These are phyloP conservation scores for Sphaerophoria rueppellii DNA, from an alignment of 2,888 invertebrate genomes.

Conservation along the genomic window DNA sequence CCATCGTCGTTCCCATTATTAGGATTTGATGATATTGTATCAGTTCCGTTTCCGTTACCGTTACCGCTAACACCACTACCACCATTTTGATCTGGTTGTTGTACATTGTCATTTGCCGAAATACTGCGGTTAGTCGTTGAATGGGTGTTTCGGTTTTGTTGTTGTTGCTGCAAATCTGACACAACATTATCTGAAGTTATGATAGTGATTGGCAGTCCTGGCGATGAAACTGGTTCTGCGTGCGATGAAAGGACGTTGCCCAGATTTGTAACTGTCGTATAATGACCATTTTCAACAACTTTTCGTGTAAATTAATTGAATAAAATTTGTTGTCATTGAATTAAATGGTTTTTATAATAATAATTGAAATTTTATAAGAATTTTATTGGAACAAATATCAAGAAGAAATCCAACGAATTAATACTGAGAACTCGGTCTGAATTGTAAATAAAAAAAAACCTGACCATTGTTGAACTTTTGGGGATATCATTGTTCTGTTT, in stretches of 20 bases:
- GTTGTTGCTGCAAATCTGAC: conserved; percentile 64
- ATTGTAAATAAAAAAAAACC: too few relatives aligned
- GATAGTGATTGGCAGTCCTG: conserved; percentile 75
- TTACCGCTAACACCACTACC: conserved; percentile 51
- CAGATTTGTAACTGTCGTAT: conserved; percentile 75
- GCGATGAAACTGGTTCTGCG: conserved; percentile 74
- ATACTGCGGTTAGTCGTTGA: conserved; percentile 50
- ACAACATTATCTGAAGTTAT: conserved; percentile 60
- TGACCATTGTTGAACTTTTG: too few relatives aligned
- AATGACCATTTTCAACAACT: conserved; percentile 76
- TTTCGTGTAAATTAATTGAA: conserved; percentile 42
- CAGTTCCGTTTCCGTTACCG: conserved; percentile 43
- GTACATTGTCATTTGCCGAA: conserved; percentile 47
- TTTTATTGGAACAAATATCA: too few relatives aligned
- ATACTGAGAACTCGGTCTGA: too few relatives aligned
- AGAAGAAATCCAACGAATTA: too few relatives aligned
- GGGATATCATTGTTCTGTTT: too few relatives aligned
- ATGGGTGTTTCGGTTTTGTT: conserved; percentile 43
- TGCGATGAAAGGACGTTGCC: conserved; percentile 75
- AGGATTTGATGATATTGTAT: conserved; percentile 14
- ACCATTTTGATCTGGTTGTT: conserved; percentile 61
- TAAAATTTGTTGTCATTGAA: neutral
- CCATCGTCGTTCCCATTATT: conserved; percentile 29
- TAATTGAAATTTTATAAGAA: too few relatives aligned
- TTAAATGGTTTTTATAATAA: neutral